Evolutionary conservation across 2,888 invertebrate species (phyloP).

Genomic region (Liopterus haemorrhoidalis): DNA sequence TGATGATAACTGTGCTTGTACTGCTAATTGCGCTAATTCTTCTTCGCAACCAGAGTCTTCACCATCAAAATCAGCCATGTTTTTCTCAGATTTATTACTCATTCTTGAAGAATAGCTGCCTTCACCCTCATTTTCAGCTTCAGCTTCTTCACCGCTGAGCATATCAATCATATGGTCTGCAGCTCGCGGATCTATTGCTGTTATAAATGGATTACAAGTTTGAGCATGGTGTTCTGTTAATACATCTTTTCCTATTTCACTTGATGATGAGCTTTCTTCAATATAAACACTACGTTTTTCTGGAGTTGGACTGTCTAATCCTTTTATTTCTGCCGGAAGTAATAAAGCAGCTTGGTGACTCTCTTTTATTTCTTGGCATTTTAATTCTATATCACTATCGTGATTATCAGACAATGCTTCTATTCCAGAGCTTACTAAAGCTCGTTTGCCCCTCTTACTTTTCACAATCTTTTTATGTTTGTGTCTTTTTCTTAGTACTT

Average conservation of each 20-base stretch:
- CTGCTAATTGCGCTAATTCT: constrained; percentile 70
- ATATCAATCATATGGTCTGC: constrained; percentile 56
- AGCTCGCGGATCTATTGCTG: constrained; percentile 27
- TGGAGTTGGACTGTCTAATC: constrained; percentile 31
- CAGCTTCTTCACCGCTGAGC: constrained; percentile 61
- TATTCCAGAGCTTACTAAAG: constrained; percentile 37
- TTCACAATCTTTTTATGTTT: constrained; percentile 46
- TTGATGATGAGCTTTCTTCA: constrained; percentile 46
- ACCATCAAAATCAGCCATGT: constrained; percentile 91
- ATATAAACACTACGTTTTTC: constrained; percentile 40
- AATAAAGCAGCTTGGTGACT: constrained; percentile 37
- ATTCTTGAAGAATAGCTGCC: constrained; percentile 91
- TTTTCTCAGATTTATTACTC: constrained; percentile 90
- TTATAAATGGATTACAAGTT: constrained; percentile 40
- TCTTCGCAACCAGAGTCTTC: constrained; percentile 85
- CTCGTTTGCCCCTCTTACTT: constrained; percentile 33
- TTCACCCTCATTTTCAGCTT: constrained; percentile 46
- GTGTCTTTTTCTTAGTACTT: constrained; percentile 60
- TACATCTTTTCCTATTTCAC: constrained; percentile 45
- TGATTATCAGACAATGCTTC: constrained; percentile 42
- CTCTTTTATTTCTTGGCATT: constrained; percentile 38
- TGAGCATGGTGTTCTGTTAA: constrained; percentile 37
- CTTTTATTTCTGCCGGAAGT: constrained; percentile 40
- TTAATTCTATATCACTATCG: constrained; percentile 43
- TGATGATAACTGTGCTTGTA: constrained; percentile 48